These are phyloP conservation scores for Anolis carolinensis DNA, from an alignment of 2,113 vertebrate species.

Conservation along the genomic window DNA sequence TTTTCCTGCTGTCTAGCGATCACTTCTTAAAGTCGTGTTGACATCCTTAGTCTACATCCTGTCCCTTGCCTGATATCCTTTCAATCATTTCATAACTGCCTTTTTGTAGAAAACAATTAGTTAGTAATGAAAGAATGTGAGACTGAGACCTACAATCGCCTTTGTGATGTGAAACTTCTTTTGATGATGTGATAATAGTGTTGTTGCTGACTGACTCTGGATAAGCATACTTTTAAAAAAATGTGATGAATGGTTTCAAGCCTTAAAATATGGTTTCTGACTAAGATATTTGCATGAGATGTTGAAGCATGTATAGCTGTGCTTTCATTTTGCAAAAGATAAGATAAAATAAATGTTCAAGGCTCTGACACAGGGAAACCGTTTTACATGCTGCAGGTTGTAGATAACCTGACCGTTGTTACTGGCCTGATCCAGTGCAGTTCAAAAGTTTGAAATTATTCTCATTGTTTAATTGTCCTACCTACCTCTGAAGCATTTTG, in stretches of 20 bases:
- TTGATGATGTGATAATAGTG: conserved; percentile 47
- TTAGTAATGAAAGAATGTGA: conserved; percentile 32
- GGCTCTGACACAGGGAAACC: conserved; percentile 61
- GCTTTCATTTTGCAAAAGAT: conserved; percentile 67
- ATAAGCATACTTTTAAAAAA: conserved; percentile 33
- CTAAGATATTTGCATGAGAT: conserved; percentile 68
- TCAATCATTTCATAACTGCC: background rate
- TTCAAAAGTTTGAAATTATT: conserved; percentile 60
- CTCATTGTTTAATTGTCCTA: conserved; percentile 48
- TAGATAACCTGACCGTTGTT: conserved; percentile 66
- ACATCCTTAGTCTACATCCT: background rate
- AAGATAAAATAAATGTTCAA: conserved; percentile 69
- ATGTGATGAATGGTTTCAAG: conserved; percentile 44
- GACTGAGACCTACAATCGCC: conserved; percentile 8
- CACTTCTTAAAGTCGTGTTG: background rate
- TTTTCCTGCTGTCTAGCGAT: background rate
- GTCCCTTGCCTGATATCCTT: conserved; percentile 5
- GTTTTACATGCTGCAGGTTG: conserved; percentile 65
- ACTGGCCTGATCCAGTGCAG: conserved; percentile 58
- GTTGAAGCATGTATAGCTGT: conserved; percentile 63
- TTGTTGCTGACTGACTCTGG: conserved; percentile 9
- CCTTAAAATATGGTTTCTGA: conserved; percentile 49
- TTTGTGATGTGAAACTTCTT: conserved; percentile 40
- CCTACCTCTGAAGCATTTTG: background rate
- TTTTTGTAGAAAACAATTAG: conserved; percentile 1